Evolutionary conservation across 2,797 vertebrate genomes (phyloP).

Genomic region (Crypturellus tataupa): DNA sequence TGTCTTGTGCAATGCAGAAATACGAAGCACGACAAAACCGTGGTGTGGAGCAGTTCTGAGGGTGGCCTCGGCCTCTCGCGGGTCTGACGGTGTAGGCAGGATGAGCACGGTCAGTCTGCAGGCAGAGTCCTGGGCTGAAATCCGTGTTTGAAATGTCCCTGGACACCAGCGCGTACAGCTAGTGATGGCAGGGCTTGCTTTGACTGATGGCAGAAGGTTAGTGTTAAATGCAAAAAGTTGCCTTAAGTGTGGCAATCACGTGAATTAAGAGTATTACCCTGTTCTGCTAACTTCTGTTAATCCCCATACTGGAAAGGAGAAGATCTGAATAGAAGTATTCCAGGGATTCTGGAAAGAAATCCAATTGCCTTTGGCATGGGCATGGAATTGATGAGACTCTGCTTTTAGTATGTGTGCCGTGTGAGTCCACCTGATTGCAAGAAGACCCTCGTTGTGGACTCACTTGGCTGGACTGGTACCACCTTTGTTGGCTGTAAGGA

Average conservation of each 20-base stretch:
- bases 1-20: neutral
- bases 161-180: no score
- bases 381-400: neutral
- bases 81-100: neutral
- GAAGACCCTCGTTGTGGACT: neutral
- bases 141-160: neutral
- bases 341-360: neutral
- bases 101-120: neutral
- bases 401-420: neutral
- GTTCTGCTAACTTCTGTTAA: neutral
- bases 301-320: neutral
- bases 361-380: no score
- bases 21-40: no score
- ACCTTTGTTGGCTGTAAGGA: fast-evolving
- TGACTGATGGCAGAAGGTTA: neutral
- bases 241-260: neutral
- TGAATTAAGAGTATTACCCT: neutral
- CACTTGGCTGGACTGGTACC: neutral
- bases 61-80: neutral
- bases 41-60: neutral
- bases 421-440: neutral
- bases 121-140: neutral
- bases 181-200: neutral
- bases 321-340: neutral
- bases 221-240: neutral